phyloP scores from a whole-genome alignment of 1,140 invertebrate species.

The Dinothrombium tinctorium region DNA sequence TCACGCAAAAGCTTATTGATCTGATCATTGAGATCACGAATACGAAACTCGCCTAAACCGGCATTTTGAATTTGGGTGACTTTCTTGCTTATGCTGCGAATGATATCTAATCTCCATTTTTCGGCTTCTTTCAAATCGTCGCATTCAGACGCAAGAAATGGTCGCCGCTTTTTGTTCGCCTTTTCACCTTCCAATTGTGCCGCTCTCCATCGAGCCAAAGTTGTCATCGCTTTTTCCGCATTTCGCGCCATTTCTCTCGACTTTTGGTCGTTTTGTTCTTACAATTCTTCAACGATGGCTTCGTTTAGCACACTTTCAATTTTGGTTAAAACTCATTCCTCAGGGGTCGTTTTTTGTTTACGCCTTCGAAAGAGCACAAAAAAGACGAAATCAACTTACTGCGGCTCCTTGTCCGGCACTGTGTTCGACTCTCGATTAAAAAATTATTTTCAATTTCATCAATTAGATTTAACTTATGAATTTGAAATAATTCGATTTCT shows the following conservation, averaged over 20 bases:
- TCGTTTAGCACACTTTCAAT: no score
- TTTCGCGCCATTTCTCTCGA: conserved; percentile 24
- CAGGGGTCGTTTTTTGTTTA: no score
- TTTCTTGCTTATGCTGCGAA: conserved; percentile 89
- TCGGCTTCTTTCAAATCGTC: conserved; percentile 66
- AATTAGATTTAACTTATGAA: no score
- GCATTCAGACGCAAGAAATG: conserved; percentile 80
- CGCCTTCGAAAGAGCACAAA: no score
- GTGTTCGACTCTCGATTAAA: no score
- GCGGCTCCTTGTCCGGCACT: no score
- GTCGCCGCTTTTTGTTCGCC: conserved; percentile 47
- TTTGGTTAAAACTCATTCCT: no score
- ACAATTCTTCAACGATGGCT: no score
- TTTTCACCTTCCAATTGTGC: conserved; percentile 65
- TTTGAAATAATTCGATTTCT: no score
- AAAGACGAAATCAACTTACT: no score
- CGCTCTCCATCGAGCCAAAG: conserved; percentile 75
- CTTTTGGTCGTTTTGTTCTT: no score
- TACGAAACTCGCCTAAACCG: conserved; percentile 88
- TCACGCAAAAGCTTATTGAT: conserved; percentile 92
- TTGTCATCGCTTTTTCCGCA: conserved; percentile 48
- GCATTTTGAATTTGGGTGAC: conserved; percentile 99
- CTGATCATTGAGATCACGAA: conserved; percentile 95
- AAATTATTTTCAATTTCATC: no score
- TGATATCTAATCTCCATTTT: conserved; percentile 86